Evolutionary conservation across 2,113 vertebrate species (phyloP).

Genomic region (Lamprologus speciosus): DNA sequence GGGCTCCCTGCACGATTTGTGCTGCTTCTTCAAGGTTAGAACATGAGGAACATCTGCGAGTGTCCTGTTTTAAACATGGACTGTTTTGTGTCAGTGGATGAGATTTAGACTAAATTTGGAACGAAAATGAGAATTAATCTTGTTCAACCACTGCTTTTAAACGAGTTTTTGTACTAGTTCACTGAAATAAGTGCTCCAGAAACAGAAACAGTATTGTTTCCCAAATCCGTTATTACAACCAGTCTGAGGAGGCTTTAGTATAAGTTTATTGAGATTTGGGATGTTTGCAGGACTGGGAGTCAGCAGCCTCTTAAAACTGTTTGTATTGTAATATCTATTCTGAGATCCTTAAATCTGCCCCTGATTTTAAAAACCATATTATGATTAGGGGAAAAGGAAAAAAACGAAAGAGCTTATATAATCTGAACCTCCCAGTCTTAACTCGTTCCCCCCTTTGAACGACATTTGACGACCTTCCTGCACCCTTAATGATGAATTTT

Average conservation of each 20-base stretch:
- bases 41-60: neutral
- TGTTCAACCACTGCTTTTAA: neutral
- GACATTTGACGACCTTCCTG: neutral
- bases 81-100: neutral
- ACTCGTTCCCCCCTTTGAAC: neutral
- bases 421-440: neutral
- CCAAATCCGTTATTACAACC: neutral
- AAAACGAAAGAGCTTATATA: neutral
- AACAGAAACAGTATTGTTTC: neutral
- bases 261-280: neutral
- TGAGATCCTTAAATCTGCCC: neutral
- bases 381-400: neutral
- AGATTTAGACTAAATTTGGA: neutral
- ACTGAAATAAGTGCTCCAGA: neutral
- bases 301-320: neutral
- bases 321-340: neutral
- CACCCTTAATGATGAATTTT: neutral
- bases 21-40: constrained; percentile 92
- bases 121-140: neutral
- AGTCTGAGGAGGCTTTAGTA: neutral
- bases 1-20: constrained; percentile 88
- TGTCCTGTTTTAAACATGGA: neutral
- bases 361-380: neutral
- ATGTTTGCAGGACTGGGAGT: neutral
- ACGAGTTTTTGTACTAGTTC: neutral